Evolutionary conservation across 1,140 invertebrate species (phyloP).

Genomic region (Tyrophagus putrescentiae): DNA sequence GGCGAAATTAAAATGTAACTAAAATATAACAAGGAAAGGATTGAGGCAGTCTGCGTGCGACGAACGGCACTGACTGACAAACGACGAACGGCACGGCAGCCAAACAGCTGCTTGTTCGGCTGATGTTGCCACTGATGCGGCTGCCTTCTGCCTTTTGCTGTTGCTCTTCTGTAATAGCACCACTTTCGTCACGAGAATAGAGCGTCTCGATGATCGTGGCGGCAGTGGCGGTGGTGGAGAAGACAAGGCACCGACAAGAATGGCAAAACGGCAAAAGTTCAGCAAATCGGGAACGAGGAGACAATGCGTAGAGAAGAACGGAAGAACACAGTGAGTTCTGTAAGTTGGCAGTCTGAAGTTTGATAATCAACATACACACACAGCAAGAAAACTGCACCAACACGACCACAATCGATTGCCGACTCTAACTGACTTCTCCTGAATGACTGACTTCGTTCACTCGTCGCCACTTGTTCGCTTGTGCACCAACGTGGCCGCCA

Average conservation of each 20-base stretch:
- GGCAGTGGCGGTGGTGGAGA: background rate
- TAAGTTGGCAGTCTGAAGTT: background rate
- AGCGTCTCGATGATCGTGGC: background rate
- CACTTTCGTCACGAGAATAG: background rate
- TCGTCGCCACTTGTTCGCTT: background rate
- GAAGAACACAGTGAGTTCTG: background rate
- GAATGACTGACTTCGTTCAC: background rate
- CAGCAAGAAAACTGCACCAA: no score
- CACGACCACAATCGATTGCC: no score
- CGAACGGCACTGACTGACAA: background rate
- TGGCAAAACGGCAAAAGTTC: no score
- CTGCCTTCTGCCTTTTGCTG: background rate
- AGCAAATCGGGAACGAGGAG: no score
- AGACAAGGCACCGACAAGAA: no score
- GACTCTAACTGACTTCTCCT: no score
- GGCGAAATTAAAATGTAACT: constrained; percentile 11
- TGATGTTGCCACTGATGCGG: background rate
- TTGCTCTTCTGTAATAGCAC: background rate
- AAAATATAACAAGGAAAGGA: constrained; percentile 15
- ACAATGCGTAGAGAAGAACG: no score
- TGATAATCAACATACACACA: no score
- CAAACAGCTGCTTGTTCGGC: no score
- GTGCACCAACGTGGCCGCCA: background rate
- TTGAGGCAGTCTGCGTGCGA: background rate
- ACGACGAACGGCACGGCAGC: background rate